Evolutionary conservation across 2,797 vertebrate species (phyloP), one percentile per base, ranked within the genome.

Genomic region (Sitta carolinensis): DNA sequence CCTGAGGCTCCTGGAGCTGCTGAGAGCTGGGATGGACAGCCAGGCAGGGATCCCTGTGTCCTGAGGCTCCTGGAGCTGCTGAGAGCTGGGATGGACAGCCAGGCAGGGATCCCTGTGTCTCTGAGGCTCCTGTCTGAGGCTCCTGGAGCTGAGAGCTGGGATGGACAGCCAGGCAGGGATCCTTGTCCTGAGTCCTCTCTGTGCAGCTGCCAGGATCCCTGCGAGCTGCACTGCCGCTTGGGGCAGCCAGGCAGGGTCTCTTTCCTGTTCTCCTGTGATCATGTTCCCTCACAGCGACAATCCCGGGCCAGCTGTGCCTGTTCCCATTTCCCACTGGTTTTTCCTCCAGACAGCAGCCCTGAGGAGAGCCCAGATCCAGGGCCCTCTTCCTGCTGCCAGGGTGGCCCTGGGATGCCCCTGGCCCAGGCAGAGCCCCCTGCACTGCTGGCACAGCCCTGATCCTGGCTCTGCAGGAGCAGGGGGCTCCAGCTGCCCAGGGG

Each of bases 291-390:
- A 20, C 27, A 13, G 18, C 3, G n/a, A 13, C 14, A 13, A 9
- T 16, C 13, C 55, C 54, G 9, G 9, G 23, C 57, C 72, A 16
- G 34, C 72, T 68, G 18, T 16, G 59, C 43, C 36, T 4, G 26
- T 29, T 18, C 12, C 0, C 3, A 1, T 42, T 59, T 57, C 51
- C 45, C 36, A 51, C 3, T 27, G 17, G 13, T 0, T 1, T 32
- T 45, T 45, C 22, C 7, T 30, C 45, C 74, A 43, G 32, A 4
- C 25, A 43, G 18, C 54, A 38, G 8, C 22, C n/a, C 72, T 27
- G 43, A 25, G 15, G 52, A 27, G 19, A 55, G 1, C 17, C 10
- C 4, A 2, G 7, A 2, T 7, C 38, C 2, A 1, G 29, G 38
- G 23, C 14, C n/a, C 2, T 17, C 1, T 13, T 36, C 36, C 52